Evolutionary conservation across 2,888 invertebrate genomes (phyloP), one percentile per base, ranked within the genome.

Genomic region (Nyleta sp.): DNA sequence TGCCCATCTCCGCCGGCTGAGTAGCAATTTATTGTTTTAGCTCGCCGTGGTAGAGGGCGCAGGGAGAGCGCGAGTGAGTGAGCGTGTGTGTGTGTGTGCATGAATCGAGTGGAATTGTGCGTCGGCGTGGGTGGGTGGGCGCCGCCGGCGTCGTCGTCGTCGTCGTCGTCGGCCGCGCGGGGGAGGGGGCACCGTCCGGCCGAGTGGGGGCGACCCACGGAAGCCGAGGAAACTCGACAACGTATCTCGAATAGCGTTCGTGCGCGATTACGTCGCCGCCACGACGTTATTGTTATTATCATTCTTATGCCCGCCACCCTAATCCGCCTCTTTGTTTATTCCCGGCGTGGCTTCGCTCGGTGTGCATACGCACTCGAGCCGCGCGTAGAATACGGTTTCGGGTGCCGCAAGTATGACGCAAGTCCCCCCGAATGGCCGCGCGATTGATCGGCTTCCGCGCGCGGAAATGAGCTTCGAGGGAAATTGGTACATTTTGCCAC

Each of bases 11-110:
- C 82, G 82, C 76, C 80, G 74, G 76, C 81, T 78, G 82, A 84
- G 84, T 81, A 83, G 86, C 88, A 87, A 88, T 89, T 89, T 89
- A 90, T 90, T 87, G 87, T 89, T 89, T 89, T 85, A 87, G 85
- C 81, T 44, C 46, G 84, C 84, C 84, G 84, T 81, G 81, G 60
- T 46, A 78, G 82, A 81, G 73, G 44, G 53, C 35, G 24, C 24
- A n/a, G 81, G 60, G 42, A 78, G 82, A 81, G 73, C 38, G 53
- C 35, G 24, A 3, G n/a, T n/a, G n/a, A n/a, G n/a, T n/a, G n/a
- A 38, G 64, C 60, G 57, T 74, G 53, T 67, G 80, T 64, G 64
- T 68, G 76, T 35, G 77, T 48, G 70, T 65, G 80, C 68, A 35
- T 46, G 68, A 68, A 68, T 53, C 71, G 74, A 76, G 75, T 57